phyloP scores from a whole-genome alignment of 2,797 vertebrate species.

The Lacerta bilineata region DNA sequence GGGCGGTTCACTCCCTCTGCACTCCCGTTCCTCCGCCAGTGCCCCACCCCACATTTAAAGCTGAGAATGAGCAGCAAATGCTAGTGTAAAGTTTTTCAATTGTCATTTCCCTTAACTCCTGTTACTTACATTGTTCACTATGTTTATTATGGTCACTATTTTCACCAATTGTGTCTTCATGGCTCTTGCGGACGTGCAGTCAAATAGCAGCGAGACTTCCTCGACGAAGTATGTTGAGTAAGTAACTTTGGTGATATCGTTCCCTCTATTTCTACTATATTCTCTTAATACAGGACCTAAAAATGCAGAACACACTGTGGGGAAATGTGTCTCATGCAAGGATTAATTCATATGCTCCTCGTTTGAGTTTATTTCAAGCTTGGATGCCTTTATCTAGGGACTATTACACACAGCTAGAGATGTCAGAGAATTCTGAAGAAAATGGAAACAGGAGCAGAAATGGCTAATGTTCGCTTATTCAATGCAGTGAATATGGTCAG shows the following conservation, averaged over 20 bases:
- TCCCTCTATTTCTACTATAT: background rate
- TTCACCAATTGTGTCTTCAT: conserved; percentile 95
- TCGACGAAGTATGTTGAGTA: conserved; percentile 91
- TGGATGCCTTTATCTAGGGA: background rate
- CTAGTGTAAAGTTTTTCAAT: background rate
- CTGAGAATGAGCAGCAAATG: background rate
- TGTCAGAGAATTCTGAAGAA: no score
- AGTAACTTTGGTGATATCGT: conserved; percentile 75
- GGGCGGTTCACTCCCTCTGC: no score
- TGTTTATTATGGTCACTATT: conserved; percentile 95
- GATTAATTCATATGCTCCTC: background rate
- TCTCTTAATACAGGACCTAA: background rate
- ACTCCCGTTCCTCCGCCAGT: no score
- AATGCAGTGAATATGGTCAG: no score
- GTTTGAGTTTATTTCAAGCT: background rate
- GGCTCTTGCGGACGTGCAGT: conserved; percentile 83
- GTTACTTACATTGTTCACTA: conserved; percentile 89
- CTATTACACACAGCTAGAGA: background rate
- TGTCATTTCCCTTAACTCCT: conserved; percentile 86
- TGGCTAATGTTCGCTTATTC: no score
- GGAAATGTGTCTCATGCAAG: background rate
- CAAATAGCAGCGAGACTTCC: conserved; percentile 29
- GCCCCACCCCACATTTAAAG: background rate
- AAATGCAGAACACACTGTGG: background rate
- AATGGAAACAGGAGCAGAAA: no score